These are phyloP conservation scores for Arrhamphus sclerolepis DNA, from an alignment of 2,797 vertebrate genomes.

Conservation along the genomic window DNA sequence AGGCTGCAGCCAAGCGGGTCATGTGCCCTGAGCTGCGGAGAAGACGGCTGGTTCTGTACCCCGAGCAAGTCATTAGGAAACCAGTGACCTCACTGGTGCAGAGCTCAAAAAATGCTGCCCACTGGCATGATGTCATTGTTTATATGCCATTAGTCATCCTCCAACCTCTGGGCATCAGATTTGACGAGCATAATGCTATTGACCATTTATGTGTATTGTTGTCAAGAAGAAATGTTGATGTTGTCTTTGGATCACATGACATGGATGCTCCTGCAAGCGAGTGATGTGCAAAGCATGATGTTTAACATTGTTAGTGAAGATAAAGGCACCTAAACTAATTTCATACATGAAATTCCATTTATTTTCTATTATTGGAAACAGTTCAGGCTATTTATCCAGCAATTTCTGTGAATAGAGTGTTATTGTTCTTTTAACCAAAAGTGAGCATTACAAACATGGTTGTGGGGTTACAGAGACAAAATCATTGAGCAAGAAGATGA, in stretches of 20 bases:
- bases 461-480: no score
- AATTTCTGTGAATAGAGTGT: no score
- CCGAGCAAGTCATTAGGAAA: conserved; percentile 74
- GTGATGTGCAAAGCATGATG: neutral
- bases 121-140: conserved; percentile 77
- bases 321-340: no score
- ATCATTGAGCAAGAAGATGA: no score
- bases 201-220: conserved; percentile 41
- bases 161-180: conserved; percentile 57
- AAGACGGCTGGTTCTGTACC: conserved; percentile 45
- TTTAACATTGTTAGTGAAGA: no score
- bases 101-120: conserved; percentile 58
- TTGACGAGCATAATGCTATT: conserved; percentile 42
- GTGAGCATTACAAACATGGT: no score
- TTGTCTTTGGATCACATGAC: neutral
- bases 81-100: conserved; percentile 73
- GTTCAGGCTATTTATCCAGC: no score
- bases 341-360: no score
- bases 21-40: conserved; percentile 23
- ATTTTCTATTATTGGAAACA: no score
- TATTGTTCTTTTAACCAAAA: no score
- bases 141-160: conserved; percentile 69
- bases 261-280: neutral
- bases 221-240: conserved; percentile 9
- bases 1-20: conserved; percentile 3